These are phyloP conservation scores for Gryllus bimaculatus DNA, from an alignment of 1,140 invertebrate genomes.

Conservation along the genomic window DNA sequence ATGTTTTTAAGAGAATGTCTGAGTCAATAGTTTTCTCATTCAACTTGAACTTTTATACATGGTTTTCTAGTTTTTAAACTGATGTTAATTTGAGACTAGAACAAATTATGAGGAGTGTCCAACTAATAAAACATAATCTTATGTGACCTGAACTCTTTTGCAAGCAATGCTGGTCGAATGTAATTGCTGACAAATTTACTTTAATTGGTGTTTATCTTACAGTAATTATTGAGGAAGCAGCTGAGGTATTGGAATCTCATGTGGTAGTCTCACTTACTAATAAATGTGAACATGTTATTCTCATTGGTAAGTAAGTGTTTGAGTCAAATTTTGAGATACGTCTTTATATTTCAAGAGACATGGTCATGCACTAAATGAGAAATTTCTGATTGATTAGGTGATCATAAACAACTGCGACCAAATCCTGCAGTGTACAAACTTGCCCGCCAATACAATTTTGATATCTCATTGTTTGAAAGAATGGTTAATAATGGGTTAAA, in stretches of 20 bases:
- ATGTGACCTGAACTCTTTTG: neutral
- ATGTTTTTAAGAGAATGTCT: neutral
- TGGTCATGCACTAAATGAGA: too few species aligned
- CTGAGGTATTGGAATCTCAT: conserved; percentile 71
- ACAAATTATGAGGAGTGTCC: neutral
- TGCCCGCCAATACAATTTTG: conserved; percentile 47
- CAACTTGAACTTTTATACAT: neutral
- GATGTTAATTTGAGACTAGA: neutral
- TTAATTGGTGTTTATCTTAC: neutral
- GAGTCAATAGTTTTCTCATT: neutral
- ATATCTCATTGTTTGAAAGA: conserved; percentile 65
- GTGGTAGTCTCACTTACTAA: conserved; percentile 60
- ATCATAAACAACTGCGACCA: conserved; percentile 67
- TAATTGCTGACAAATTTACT: neutral
- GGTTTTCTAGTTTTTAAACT: neutral
- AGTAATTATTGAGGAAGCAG: conserved; percentile 76
- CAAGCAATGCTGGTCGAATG: neutral
- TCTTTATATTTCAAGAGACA: too few species aligned
- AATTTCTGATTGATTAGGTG: conserved; percentile 38
- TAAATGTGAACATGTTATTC: conserved; percentile 66
- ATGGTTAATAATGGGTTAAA: conserved; percentile 50
- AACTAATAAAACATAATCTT: neutral
- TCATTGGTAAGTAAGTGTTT: conserved; percentile 51
- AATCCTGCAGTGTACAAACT: conserved; percentile 48
- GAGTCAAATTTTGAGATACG: too few species aligned